phyloP scores from a whole-genome alignment of 1,140 invertebrate genomes.

The Varroa destructor region DNA sequence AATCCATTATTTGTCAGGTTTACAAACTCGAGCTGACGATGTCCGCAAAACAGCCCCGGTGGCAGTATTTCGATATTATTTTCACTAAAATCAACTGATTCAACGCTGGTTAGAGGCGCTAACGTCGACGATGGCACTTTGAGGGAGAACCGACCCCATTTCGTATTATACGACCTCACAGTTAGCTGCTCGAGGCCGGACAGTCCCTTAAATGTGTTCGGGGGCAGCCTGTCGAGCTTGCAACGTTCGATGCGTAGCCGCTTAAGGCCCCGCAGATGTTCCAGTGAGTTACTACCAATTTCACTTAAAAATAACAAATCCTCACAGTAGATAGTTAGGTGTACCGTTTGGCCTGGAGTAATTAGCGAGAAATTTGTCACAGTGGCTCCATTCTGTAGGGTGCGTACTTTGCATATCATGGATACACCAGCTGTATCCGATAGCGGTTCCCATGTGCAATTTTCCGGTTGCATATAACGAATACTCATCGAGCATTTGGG shows the following conservation, averaged over 20 bases:
- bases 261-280: constrained; percentile 54
- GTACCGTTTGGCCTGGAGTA: constrained; percentile 62
- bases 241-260: constrained; percentile 36
- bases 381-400: constrained; percentile 55
- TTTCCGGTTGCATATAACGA: constrained; percentile 31
- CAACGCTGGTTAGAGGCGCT: constrained; percentile 52
- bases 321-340: constrained; percentile 64
- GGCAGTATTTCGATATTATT: constrained; percentile 68
- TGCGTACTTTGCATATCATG: constrained; percentile 60
- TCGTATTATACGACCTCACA: constrained; percentile 33
- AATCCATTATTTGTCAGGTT: constrained; percentile 70
- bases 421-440: constrained; percentile 44
- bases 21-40: constrained; percentile 50
- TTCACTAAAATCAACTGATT: constrained; percentile 56
- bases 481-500: not conserved
- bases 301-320: constrained; percentile 57
- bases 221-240: constrained; percentile 31
- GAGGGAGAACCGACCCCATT: constrained; percentile 62
- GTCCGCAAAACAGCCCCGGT: constrained; percentile 55
- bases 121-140: constrained; percentile 58
- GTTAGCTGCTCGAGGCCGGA: constrained; percentile 48
- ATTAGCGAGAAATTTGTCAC: constrained; percentile 74
- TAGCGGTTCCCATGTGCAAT: constrained; percentile 39
- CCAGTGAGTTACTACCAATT: constrained; percentile 42
- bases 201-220: constrained; percentile 52